These are phyloP conservation scores for Agrotis ipsilon DNA, from an alignment of 2,888 invertebrate genomes.

Conservation along the genomic window DNA sequence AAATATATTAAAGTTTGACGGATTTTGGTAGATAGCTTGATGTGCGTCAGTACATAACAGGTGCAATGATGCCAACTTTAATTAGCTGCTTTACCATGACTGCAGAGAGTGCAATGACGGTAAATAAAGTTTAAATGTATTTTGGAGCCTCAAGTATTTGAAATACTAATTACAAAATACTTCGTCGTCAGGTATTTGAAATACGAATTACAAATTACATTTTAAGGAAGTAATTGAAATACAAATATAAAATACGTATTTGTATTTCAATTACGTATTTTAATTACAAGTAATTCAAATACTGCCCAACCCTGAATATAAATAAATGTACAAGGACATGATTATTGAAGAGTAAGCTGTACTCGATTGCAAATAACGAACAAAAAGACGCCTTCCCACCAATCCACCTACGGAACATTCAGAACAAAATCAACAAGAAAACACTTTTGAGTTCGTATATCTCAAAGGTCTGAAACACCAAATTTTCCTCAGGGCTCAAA, in stretches of 20 bases:
- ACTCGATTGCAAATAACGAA: not conserved
- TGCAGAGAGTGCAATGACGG: no score
- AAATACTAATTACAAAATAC: no score
- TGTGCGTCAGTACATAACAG: no score
- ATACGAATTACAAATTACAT: no score
- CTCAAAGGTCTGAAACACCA: slow-evolving; percentile 4
- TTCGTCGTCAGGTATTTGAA: no score
- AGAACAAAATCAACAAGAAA: slow-evolving; percentile 21
- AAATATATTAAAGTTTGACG: no score
- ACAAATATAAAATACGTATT: slow-evolving; percentile 52
- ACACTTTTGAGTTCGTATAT: slow-evolving; percentile 10
- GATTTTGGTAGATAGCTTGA: no score
- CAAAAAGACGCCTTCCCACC: not conserved
- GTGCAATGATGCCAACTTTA: no score
- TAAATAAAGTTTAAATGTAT: no score
- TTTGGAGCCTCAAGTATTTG: no score
- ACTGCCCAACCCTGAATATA: slow-evolving; percentile 47
- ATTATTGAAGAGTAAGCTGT: not conserved
- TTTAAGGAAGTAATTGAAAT: not conserved
- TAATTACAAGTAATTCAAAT: slow-evolving; percentile 67
- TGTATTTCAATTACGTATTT: slow-evolving; percentile 72
- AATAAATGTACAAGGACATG: not conserved
- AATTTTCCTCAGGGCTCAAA: slow-evolving; percentile 17
- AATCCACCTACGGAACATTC: not conserved
- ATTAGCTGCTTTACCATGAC: no score